Conservation (phyloP, 2,113 vertebrate genomes). For the Bos taurus region ARS-UCD2.0 NC_037342.1:63477001-63477500, state of each 20-base stretch:
- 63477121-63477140: not conserved
- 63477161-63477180: not conserved
- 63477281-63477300: not conserved
- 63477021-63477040: not conserved
- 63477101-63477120: not conserved
- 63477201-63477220: not conserved
- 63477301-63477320: not conserved
- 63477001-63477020: not conserved
- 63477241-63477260: not conserved
- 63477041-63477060: not conserved
- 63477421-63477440: not conserved
- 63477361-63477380: not conserved
- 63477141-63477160: not conserved
- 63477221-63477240: not conserved
- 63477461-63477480: not conserved
- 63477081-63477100: not conserved
- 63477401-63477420: not conserved
- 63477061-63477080: not conserved
- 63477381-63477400: not conserved
- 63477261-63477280: not conserved
- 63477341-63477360: not conserved
- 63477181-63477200: not conserved
- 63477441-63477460: not conserved
- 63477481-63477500: not conserved
- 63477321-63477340: not conserved